Conservation (phyloP, 2,888 invertebrate species). For the Amphipyra tragopoginis region DNA sequence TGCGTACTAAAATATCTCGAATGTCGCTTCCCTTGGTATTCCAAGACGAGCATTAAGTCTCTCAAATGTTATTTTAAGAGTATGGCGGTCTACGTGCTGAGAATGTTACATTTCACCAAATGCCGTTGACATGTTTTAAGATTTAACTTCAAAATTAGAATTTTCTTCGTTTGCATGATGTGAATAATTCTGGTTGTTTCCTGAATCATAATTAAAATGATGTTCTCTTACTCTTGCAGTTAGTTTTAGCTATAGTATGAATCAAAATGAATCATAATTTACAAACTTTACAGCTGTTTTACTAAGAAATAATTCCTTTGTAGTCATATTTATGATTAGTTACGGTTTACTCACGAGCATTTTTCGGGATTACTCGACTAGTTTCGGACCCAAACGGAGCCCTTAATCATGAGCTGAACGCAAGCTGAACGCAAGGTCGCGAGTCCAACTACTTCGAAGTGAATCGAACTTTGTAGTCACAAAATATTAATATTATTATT, state of each 20-base stretch:
- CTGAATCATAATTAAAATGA: too few species aligned
- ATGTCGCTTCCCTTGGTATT: constrained; percentile 47
- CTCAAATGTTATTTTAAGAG: constrained; percentile 44
- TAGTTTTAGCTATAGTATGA: neutral
- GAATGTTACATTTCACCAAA: constrained; percentile 32
- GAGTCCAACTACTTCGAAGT: too few species aligned
- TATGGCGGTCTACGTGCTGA: constrained; percentile 41
- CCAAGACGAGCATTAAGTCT: constrained; percentile 37
- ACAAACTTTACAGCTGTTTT: too few species aligned
- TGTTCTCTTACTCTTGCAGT: neutral
- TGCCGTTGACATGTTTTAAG: constrained; percentile 34
- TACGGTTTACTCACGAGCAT: too few species aligned
- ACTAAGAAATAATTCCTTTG: too few species aligned
- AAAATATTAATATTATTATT: too few species aligned
- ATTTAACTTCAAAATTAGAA: constrained; percentile 8
- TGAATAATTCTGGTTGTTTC: neutral
- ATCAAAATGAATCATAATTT: neutral
- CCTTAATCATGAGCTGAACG: too few species aligned
- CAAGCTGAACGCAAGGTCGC: too few species aligned
- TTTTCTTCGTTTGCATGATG: neutral
- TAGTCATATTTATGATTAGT: too few species aligned
- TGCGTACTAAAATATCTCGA: constrained; percentile 46
- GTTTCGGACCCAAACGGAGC: too few species aligned
- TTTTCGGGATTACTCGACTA: too few species aligned
- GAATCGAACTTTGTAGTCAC: too few species aligned